Conservation (phyloP, 2,888 invertebrate genomes). For the Ormyrus rosae region DNA sequence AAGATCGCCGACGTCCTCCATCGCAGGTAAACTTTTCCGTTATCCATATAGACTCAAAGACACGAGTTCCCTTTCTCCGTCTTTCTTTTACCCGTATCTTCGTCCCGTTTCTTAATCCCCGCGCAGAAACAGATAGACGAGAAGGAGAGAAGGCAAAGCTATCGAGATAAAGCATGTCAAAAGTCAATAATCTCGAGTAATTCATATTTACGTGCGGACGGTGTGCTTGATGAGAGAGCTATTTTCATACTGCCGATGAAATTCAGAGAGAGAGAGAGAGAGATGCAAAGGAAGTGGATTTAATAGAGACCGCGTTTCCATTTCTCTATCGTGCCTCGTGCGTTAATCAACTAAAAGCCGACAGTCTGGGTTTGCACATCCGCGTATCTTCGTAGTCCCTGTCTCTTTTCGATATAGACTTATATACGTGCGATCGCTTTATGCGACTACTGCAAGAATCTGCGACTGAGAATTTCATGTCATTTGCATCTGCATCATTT, state of each 20-base stretch:
- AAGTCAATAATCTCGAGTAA: constrained; percentile 69
- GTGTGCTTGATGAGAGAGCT: constrained; percentile 58
- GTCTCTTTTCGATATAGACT: neutral
- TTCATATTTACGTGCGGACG: constrained; percentile 63
- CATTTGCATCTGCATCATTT: too few species aligned
- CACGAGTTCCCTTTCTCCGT: neutral
- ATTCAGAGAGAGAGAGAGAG: neutral
- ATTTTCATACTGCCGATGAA: constrained; percentile 64
- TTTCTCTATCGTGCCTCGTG: constrained; percentile 56
- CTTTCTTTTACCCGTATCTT: neutral
- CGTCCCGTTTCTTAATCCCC: constrained; percentile 35
- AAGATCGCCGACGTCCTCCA: neutral
- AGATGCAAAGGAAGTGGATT: constrained; percentile 22
- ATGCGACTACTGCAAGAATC: too few species aligned
- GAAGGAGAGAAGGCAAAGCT: neutral
- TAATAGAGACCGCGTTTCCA: neutral
- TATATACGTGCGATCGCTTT: neutral
- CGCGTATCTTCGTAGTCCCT: constrained; percentile 60
- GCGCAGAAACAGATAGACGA: constrained; percentile 6
- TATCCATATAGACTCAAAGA: constrained; percentile 28
- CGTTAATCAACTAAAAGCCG: constrained; percentile 72
- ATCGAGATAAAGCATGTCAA: constrained; percentile 58
- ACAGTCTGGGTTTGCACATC: constrained; percentile 69
- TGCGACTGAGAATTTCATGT: too few species aligned
- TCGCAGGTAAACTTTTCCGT: constrained; percentile 20